These are phyloP conservation scores for Leuciscus waleckii DNA, from an alignment of 2,797 vertebrate genomes.

Conservation along the genomic window DNA sequence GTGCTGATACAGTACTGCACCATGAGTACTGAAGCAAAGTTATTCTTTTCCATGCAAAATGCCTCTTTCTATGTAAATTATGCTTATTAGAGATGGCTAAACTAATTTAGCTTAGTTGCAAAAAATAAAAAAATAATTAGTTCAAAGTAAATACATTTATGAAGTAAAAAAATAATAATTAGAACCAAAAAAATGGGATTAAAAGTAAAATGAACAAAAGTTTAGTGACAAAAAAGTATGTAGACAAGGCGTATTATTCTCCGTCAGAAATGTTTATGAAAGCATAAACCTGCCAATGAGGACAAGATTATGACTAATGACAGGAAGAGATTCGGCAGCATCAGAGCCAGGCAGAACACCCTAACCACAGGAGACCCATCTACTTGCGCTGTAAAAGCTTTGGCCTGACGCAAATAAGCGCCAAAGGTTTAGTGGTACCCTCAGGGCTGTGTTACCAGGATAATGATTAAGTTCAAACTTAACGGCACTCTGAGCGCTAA, in stretches of 20 bases:
- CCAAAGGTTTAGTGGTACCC: conserved; percentile 22
- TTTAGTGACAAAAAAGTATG: not conserved
- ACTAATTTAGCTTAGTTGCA: not conserved
- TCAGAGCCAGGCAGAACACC: conserved; percentile 2
- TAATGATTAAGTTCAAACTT: conserved; percentile 25
- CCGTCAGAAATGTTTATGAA: conserved; percentile 8
- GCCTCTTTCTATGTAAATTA: not conserved
- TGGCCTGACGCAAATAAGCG: conserved; percentile 1
- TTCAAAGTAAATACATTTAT: not conserved
- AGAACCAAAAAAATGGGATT: too few relatives aligned
- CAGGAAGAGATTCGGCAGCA: conserved; percentile 14
- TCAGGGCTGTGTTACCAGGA: conserved; percentile 8
- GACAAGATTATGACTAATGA: conserved; percentile 20
- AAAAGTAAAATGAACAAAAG: not conserved
- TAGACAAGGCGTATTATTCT: not conserved
- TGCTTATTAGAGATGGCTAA: not conserved
- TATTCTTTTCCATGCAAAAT: not conserved
- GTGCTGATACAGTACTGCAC: not conserved
- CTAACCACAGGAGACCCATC: conserved; percentile 19
- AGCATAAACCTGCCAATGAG: conserved; percentile 8
- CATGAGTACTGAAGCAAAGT: too few relatives aligned
- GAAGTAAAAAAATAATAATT: not conserved
- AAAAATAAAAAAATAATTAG: not conserved
- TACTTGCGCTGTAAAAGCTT: not conserved
- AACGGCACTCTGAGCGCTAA: not conserved